Percentiles rank a stretch among this genome's conserved stretches.
phyloP scores from a whole-genome alignment of 2,888 invertebrate genomes.

The Agonopterix subpropinquella region DNA sequence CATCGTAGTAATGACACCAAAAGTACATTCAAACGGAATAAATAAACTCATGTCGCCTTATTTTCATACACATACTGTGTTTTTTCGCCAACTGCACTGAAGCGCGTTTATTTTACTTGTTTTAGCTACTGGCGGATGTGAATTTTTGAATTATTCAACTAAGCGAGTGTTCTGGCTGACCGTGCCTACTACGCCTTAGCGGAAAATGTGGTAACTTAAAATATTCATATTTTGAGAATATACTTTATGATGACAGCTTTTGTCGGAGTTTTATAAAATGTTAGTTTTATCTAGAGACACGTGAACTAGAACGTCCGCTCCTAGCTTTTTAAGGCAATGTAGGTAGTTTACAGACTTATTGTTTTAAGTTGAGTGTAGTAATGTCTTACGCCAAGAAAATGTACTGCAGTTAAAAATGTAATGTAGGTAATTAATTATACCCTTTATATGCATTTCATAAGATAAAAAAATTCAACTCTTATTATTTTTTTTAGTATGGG shows the following conservation, averaged over 20 bases:
- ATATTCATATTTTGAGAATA: neutral
- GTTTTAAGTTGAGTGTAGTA: no score
- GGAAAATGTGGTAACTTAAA: neutral
- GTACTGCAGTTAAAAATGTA: no score
- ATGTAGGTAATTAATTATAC: no score
- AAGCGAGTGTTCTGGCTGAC: slow-evolving; percentile 29
- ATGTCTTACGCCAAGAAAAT: no score
- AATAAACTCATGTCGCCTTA: slow-evolving; percentile 14
- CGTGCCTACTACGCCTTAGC: slow-evolving; percentile 17
- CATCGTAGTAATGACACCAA: slow-evolving; percentile 7
- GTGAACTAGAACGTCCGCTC: no score
- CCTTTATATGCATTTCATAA: no score
- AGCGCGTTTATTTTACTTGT: slow-evolving; percentile 37
- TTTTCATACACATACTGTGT: neutral
- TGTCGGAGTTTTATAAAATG: neutral
- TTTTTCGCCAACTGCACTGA: neutral
- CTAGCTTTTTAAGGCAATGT: no score
- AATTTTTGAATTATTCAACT: slow-evolving; percentile 57
- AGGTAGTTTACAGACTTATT: no score
- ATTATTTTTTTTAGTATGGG: no score
- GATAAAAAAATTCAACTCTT: no score
- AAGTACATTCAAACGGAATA: slow-evolving; percentile 14
- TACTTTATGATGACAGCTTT: neutral
- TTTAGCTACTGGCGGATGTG: slow-evolving; percentile 37
- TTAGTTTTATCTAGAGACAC: no score